These are phyloP conservation scores for Cyprinodon brontotheroides DNA, from an alignment of 2,113 vertebrate genomes.

Conservation along the genomic window DNA sequence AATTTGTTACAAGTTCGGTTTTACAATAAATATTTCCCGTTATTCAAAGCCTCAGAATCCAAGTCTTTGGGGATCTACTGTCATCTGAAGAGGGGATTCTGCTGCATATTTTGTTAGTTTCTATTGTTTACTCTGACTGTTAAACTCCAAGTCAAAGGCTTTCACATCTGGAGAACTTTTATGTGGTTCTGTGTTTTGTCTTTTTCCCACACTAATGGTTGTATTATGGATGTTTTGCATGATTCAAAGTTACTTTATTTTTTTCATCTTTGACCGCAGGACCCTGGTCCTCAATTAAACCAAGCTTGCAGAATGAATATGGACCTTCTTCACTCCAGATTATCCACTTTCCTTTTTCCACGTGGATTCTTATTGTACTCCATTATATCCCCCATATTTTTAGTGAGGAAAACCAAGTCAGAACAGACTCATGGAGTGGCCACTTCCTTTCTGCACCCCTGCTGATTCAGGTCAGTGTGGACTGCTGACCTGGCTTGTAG, in stretches of 20 bases:
- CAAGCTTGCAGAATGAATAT: conserved; percentile 10
- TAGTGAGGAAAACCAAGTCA: conserved; percentile 21
- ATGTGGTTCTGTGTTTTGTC: conserved; percentile 53
- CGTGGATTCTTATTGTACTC: conserved; percentile 2
- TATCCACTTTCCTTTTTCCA: conserved; percentile 13
- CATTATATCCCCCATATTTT: conserved; percentile 35
- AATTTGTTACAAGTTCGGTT: not conserved
- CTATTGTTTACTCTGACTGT: conserved; percentile 60
- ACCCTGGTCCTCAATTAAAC: conserved; percentile 41
- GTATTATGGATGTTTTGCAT: conserved; percentile 42
- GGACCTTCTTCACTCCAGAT: conserved; percentile 22
- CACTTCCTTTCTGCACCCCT: conserved; percentile 40
- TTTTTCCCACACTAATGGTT: conserved; percentile 16
- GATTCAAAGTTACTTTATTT: conserved; percentile 29
- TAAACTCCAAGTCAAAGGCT: conserved; percentile 45
- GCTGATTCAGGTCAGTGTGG: conserved; percentile 75
- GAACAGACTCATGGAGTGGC: conserved; percentile 26
- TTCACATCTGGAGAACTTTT: conserved; percentile 56
- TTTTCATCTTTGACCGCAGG: conserved; percentile 19
- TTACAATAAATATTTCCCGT: not conserved
- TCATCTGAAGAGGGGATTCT: not conserved
- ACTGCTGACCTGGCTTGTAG: conserved; percentile 68
- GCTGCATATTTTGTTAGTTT: conserved; percentile 23
- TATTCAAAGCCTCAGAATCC: not conserved
- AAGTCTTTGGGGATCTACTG: not conserved